These are phyloP conservation scores for Eubasilissa splendida DNA, from an alignment of 2,888 invertebrate species.

Conservation along the genomic window DNA sequence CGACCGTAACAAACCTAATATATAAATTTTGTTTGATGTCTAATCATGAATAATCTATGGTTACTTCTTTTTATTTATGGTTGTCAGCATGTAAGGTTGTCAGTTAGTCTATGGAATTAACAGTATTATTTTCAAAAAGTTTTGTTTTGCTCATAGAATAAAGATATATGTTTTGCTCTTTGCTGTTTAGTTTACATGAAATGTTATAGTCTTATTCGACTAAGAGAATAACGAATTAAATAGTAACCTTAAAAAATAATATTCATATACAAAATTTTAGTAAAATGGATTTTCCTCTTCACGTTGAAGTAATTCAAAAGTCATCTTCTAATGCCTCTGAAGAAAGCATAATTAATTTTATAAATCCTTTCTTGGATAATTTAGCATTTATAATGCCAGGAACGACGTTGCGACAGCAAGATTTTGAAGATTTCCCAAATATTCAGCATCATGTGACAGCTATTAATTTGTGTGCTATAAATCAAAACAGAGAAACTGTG, in stretches of 20 bases:
- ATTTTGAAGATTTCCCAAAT: constrained; percentile 63
- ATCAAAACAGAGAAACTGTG: constrained; percentile 61
- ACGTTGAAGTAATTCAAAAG: constrained; percentile 68
- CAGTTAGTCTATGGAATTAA: too few species aligned
- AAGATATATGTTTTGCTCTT: too few species aligned
- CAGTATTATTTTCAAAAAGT: too few species aligned
- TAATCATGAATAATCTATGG: too few species aligned
- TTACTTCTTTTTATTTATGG: too few species aligned
- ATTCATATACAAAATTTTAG: not conserved
- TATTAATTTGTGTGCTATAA: constrained; percentile 66
- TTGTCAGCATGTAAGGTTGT: too few species aligned
- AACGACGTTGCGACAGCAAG: constrained; percentile 61
- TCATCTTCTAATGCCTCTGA: constrained; percentile 63
- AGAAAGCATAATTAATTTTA: constrained; percentile 63
- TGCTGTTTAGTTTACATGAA: too few species aligned
- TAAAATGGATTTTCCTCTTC: constrained; percentile 60
- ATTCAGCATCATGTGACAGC: constrained; percentile 65
- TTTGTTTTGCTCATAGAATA: too few species aligned
- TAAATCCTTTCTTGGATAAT: constrained; percentile 64
- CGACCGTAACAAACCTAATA: too few species aligned
- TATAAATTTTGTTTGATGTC: too few species aligned
- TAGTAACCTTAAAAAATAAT: not conserved
- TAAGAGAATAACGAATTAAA: too few species aligned
- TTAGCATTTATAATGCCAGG: constrained; percentile 65
- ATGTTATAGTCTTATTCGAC: too few species aligned